Percentiles rank a stretch among this genome's conserved stretches.
Conservation (phyloP, 2,888 invertebrate species). For the Bruchidius siliquastri region DNA sequence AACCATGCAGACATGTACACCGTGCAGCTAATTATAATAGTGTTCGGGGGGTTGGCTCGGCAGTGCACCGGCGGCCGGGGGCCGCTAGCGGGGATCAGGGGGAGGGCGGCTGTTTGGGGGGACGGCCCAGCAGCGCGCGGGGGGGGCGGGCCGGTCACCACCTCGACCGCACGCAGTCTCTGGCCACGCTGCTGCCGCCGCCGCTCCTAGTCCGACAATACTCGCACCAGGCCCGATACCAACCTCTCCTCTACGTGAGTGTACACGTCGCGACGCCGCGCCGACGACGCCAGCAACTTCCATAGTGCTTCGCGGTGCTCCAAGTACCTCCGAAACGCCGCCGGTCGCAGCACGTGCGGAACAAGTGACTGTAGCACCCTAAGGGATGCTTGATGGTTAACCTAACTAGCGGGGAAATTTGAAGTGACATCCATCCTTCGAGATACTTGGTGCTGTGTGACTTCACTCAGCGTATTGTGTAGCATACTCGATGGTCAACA, state of each 20-base stretch:
- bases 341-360: too few relatives aligned
- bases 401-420: too few relatives aligned
- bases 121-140: constrained; percentile 11
- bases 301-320: not conserved
- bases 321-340: not conserved
- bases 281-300: not conserved
- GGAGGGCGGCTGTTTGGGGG: constrained; percentile 13
- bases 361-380: too few relatives aligned
- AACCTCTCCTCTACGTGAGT: not conserved
- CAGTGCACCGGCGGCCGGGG: constrained; percentile 43
- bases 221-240: not conserved
- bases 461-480: too few relatives aligned
- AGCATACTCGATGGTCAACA: too few relatives aligned
- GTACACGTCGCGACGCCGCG: not conserved
- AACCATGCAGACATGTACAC: constrained; percentile 17
- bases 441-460: too few relatives aligned
- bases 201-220: not conserved
- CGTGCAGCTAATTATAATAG: constrained; percentile 40
- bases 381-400: too few relatives aligned
- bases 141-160: constrained; percentile 42
- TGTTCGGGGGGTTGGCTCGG: constrained; percentile 44
- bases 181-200: constrained; percentile 29
- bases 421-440: too few relatives aligned
- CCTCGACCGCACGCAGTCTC: constrained; percentile 49
- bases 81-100: constrained; percentile 42